These are phyloP conservation scores for Malurus splendens DNA, from an alignment of 2,797 vertebrate genomes.

Conservation along the genomic window DNA sequence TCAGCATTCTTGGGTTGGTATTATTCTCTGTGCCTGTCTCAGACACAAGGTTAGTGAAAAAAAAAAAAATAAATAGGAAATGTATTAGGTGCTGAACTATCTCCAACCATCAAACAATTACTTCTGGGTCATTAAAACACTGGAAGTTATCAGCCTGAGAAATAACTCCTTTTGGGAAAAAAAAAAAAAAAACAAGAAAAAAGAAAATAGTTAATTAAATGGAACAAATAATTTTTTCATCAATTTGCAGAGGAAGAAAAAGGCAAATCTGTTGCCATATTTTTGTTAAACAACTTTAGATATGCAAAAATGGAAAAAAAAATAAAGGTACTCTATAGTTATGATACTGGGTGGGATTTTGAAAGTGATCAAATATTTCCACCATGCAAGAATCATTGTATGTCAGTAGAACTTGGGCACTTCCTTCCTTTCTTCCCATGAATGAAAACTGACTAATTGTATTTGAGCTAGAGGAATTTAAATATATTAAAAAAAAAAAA, in stretches of 20 bases:
- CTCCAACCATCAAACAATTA: neutral
- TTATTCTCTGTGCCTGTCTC: neutral
- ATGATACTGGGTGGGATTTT: neutral
- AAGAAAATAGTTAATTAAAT: neutral
- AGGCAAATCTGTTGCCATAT: neutral
- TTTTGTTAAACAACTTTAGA: neutral
- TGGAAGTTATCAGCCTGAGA: neutral
- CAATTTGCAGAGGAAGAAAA: neutral
- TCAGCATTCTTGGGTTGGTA: neutral
- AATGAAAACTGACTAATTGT: neutral
- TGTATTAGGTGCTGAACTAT: neutral
- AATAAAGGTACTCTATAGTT: neutral
- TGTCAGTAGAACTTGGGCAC: neutral
- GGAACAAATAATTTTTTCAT: neutral
- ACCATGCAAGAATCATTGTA: neutral
- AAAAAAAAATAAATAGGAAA: neutral
- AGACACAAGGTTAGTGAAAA: neutral
- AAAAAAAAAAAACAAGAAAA: neutral
- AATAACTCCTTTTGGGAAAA: neutral
- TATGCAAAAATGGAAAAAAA: neutral
- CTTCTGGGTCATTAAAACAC: neutral
- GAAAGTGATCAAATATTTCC: neutral
- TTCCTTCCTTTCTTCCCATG: neutral
- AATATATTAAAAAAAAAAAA: neutral
- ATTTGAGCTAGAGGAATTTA: neutral